phyloP scores from a whole-genome alignment of 2,888 invertebrate species.

The Drosophila demipolita region DNA sequence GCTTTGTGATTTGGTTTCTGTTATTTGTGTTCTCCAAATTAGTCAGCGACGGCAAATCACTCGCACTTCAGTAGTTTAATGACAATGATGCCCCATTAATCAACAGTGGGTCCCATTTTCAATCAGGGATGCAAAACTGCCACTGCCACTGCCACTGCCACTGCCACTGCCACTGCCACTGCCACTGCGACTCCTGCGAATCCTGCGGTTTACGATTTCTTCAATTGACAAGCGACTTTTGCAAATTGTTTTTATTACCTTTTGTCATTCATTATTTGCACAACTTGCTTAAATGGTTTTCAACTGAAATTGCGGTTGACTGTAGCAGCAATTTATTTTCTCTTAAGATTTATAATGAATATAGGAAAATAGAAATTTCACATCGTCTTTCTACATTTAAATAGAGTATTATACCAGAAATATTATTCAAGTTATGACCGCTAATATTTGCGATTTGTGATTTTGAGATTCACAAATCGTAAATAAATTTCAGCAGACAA shows the following conservation, averaged over 20 bases:
- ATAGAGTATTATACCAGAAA: neutral
- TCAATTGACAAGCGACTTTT: slow-evolving; percentile 15
- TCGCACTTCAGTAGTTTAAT: slow-evolving; percentile 33
- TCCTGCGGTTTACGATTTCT: slow-evolving; percentile 35
- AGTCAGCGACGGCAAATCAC: slow-evolving; percentile 52
- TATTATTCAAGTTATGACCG: neutral
- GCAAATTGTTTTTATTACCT: slow-evolving; percentile 10
- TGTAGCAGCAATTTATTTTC: neutral
- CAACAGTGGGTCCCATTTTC: slow-evolving; percentile 30
- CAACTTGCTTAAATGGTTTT: slow-evolving; percentile 17
- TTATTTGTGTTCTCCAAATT: slow-evolving; percentile 38
- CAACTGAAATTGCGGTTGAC: slow-evolving; percentile 6
- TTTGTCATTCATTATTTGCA: slow-evolving; percentile 12
- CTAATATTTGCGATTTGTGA: neutral
- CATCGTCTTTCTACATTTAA: neutral
- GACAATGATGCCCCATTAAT: slow-evolving; percentile 52
- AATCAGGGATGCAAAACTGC: neutral
- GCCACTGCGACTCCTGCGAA: slow-evolving; percentile 5
- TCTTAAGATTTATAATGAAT: neutral
- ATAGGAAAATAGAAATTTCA: neutral
- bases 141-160: neutral
- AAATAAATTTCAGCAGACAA: neutral
- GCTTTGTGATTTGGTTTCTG: slow-evolving; percentile 10
- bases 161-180: neutral
- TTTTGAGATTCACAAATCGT: neutral